Base-by-base conservation (phyloP, 2,797 vertebrate species). In the Thamnophis elegans region DNA sequence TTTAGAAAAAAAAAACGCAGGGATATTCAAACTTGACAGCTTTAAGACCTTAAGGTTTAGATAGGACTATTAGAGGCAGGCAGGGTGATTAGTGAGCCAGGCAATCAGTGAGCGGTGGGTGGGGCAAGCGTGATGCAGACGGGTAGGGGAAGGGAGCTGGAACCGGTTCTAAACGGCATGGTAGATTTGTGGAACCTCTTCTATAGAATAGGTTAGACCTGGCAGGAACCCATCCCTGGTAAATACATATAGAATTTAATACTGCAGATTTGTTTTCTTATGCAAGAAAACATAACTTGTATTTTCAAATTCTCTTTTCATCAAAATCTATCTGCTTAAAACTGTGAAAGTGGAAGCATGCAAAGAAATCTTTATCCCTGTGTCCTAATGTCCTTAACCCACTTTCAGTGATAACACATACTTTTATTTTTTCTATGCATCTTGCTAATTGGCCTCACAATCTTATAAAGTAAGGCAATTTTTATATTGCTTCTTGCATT, bases 401-500 rank as follows among this genome's bases (percentile, higher is more conserved):
- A 53, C 47, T 68, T 89, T 53, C 36, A 42, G 3, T 28, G 25
- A 82, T 32, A 28, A 56, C 56, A 25, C 16, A 28, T 36, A 56
- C 18, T 85, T 85, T 59, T 28, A n/a, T 59, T n/a, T 32, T 85
- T 90, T 59, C 54, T 25, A 54, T 36, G 58, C 9, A 36, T 82
- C 7, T 11, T 14, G 47, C 26, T 42, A 58, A 85, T 42, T 90
- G 65, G 51, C 16, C 62, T 53, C 18, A 36, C 62, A 90, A 73
- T 73, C 51, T 90, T 90, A 90, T 90, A 51, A 90, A 90, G 51
- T 73, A 73, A 68, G 28, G 51, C 78, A 91, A 53, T 85, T 86
- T 85, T 91, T 82, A 86, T 47, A 60, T 86, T 32, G 22, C 18
- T 26, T 86, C 42, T 85, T 86, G 5, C 82, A 62, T 54, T 62